Evolutionary conservation across 2,888 invertebrate genomes (phyloP), one percentile per base, ranked within the genome.

Genomic region (Oligia fasciuncula): DNA sequence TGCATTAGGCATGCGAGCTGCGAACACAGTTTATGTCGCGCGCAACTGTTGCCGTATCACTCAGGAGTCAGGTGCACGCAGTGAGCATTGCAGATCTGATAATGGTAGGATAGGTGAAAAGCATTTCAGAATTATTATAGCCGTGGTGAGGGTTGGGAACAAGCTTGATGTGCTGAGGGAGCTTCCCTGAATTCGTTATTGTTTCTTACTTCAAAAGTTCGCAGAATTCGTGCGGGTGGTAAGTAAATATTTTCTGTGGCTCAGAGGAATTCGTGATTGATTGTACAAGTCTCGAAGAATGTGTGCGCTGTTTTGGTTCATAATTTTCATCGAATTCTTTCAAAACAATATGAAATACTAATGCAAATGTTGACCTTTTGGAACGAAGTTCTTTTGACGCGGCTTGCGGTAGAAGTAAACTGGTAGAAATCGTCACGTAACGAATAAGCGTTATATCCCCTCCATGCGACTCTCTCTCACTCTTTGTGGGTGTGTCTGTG

Each of bases 1-100:
- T 57, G 35, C 78, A 89, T 89, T 82, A 89, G 69, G 68, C 72
- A 89, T 88, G 79, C 88, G 76, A 72, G 29, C 67, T 54, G 71
- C 84, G 88, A 83, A 29, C 77, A 65, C 73, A 76, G 76, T 85
- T 81, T 82, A 80, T 70, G 77, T 77, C 78, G 62, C 57, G 46
- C 51, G 78, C 89, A 74, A 83, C 80, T 79, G 79, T 72, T 75
- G 81, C 72, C 76, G 57, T 84, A 79, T 87, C 70, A 76, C 75
- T 84, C 66, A 65, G 63, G 43, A 76, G 85, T 73, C 57, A 60
- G 57, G 43, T 67, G 80, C 76, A 79, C 73, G 85, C 68, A 57
- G 43, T 62, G 54, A 76, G 76, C 71, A 85, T 85, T 62, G 67
- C 43, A 43, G 49, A 84, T 84, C 51, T 67, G 13, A 13, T 76